Evolutionary conservation across 2,797 vertebrate genomes (phyloP).

Genomic region (Rachycentron canadum): DNA sequence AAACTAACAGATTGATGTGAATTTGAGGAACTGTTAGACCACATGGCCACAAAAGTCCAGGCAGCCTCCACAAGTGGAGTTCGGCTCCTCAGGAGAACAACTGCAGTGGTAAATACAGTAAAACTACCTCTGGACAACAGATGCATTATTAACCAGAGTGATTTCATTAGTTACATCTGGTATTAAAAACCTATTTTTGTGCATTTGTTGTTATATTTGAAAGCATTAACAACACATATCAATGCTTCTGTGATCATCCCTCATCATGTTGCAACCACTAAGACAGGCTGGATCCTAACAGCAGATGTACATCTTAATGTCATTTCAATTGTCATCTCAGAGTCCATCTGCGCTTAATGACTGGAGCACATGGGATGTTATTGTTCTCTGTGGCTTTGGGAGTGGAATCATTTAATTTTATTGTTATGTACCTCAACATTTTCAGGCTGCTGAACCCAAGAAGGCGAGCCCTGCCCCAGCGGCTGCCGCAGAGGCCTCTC

Average conservation of each 20-base stretch:
- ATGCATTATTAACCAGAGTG: conserved; percentile 73
- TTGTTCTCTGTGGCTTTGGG: neutral
- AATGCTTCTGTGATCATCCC: conserved; percentile 23
- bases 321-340: conserved; percentile 10
- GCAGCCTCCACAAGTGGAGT: conserved; percentile 78
- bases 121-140: conserved; percentile 17
- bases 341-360: conserved; percentile 30
- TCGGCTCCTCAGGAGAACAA: conserved; percentile 75
- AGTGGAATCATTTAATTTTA: conserved; percentile 2
- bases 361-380: neutral
- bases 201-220: conserved; percentile 33
- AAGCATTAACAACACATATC: conserved; percentile 22
- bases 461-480: conserved; percentile 69
- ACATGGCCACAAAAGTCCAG: conserved; percentile 80
- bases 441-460: conserved; percentile 77
- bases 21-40: conserved; percentile 84
- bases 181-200: conserved; percentile 45
- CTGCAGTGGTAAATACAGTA: conserved; percentile 79
- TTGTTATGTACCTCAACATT: conserved; percentile 8
- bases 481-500: conserved; percentile 63
- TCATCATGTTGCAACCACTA: conserved; percentile 43
- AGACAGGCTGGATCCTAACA: conserved; percentile 56
- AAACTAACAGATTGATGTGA: conserved; percentile 79
- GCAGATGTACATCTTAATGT: conserved; percentile 40
- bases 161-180: conserved; percentile 60